phyloP scores from a whole-genome alignment of 1,140 invertebrate genomes.

The Lycorma delicatula region DNA sequence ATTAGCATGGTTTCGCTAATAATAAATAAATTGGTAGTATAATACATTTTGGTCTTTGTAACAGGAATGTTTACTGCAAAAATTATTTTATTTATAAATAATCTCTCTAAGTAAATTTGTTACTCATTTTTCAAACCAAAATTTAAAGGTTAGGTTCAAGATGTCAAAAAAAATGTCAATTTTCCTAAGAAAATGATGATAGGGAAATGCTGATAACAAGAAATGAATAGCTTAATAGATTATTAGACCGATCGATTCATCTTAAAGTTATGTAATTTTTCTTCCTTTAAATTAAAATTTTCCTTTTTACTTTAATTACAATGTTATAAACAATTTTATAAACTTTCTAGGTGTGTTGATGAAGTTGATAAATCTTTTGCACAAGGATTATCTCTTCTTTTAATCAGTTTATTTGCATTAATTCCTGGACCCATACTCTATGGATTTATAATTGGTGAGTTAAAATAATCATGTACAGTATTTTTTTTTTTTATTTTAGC shows the following conservation, averaged over 20 bases:
- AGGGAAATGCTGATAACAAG: no score
- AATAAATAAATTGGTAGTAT: no score
- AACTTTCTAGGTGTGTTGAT: conserved; percentile 42
- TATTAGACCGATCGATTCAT: not conserved
- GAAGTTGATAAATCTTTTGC: conserved; percentile 53
- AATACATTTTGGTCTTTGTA: no score
- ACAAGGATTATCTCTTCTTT: conserved; percentile 50
- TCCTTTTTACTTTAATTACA: not conserved
- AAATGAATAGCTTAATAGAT: no score
- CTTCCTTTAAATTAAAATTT: conserved; percentile 9
- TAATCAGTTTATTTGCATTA: conserved; percentile 53
- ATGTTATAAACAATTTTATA: not conserved
- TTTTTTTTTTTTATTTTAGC: not conserved
- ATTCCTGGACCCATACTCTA: conserved; percentile 58
- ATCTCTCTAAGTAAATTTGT: no score
- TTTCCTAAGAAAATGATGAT: no score
- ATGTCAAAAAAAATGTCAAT: no score
- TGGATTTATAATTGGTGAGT: conserved; percentile 47
- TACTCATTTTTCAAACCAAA: no score
- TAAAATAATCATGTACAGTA: not conserved
- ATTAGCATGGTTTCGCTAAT: no score
- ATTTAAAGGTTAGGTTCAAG: no score
- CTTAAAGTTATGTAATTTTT: conserved; percentile 3
- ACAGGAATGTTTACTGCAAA: no score
- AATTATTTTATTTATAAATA: no score